A percentile compares a stretch with the other conserved stretches of the same genome.
phyloP scores from a whole-genome alignment of 2,888 invertebrate genomes.

The Agrotis clavis region DNA sequence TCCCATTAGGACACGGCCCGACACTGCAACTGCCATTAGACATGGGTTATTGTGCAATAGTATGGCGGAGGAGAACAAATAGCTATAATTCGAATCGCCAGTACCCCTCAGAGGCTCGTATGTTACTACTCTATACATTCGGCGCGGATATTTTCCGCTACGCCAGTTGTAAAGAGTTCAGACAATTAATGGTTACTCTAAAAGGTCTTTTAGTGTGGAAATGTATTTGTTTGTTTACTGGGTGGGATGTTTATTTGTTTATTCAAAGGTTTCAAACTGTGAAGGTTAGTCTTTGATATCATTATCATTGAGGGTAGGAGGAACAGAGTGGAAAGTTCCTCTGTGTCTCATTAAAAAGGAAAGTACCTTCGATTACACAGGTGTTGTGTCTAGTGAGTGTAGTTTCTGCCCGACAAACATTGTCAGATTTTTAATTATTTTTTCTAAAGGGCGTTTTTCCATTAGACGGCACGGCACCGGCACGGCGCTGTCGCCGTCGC shows the following conservation, averaged over 20 bases:
- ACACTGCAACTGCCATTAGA: constrained; percentile 67
- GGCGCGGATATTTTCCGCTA: constrained; percentile 64
- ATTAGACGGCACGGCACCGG: no score
- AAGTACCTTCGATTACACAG: no score
- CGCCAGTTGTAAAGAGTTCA: constrained; percentile 69
- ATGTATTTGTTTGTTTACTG: constrained; percentile 40
- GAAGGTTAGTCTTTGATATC: no score
- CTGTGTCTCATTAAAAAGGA: no score
- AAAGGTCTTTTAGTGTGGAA: constrained; percentile 52
- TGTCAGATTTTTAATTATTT: no score
- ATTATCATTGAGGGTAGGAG: no score
- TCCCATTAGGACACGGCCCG: constrained; percentile 48
- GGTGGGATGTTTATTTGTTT: constrained; percentile 11
- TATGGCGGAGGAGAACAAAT: constrained; percentile 75
- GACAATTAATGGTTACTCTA: constrained; percentile 69
- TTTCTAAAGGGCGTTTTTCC: no score
- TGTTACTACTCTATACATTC: constrained; percentile 59
- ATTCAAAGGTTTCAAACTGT: neutral
- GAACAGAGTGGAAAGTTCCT: no score
- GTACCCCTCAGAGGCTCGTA: constrained; percentile 79
- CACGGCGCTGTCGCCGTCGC: no score
- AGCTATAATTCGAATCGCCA: constrained; percentile 82
- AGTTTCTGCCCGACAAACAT: no score
- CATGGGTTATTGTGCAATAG: constrained; percentile 73
- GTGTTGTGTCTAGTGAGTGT: no score